Base-by-base conservation (phyloP, 1,140 invertebrate genomes). In the Oncopodura yosiiana region DNA sequence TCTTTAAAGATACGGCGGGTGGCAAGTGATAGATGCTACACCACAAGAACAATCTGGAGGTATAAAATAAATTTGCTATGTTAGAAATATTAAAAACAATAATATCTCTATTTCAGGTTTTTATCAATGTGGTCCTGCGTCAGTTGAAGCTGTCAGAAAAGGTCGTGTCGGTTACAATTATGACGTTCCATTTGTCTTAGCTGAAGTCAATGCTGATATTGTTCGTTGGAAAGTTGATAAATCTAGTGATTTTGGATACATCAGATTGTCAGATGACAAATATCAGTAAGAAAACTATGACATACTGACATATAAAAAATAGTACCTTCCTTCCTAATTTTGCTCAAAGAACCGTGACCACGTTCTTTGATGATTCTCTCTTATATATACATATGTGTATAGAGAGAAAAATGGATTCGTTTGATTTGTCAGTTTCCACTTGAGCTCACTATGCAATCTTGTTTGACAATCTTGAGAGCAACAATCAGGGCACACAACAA, bases 21-120 rank as follows among this genome's bases (percentile, higher is more conserved):
- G 84, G 84, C 84, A 87, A 68, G 80, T 80, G 6, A 80, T 85
- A 61, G 85, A 87, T 66, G 73, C 82, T 2, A 87, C 84, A 11
- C 84, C 84, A 3, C 85, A 87, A 66, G 84, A 86, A 70, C 70
- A 75, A 52, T 83, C 82, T 49, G 78, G 78, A 39, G 66, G 70
- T 46, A 55, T 48, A 14, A 16, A 19, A 45, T 45, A n/a, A 19
- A 5, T 9, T 29, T 45, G 43, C 11, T 9, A 45, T 11, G 6
- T 5, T 21, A 41, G 30, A 34, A 34, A n/a, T n/a, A n/a, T n/a
- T n/a, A n/a, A n/a, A n/a, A n/a, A 14, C 29, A 49, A 46, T 42
- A 27, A 56, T 48, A 36, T 48, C 11, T 56, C 12, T 50, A 27
- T 42, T 52, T 11, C 39, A 77, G 76, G 74, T 16, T 56, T 78